Base-by-base conservation (phyloP, 1,140 invertebrate genomes). In the Panulirus ornatus region DNA sequence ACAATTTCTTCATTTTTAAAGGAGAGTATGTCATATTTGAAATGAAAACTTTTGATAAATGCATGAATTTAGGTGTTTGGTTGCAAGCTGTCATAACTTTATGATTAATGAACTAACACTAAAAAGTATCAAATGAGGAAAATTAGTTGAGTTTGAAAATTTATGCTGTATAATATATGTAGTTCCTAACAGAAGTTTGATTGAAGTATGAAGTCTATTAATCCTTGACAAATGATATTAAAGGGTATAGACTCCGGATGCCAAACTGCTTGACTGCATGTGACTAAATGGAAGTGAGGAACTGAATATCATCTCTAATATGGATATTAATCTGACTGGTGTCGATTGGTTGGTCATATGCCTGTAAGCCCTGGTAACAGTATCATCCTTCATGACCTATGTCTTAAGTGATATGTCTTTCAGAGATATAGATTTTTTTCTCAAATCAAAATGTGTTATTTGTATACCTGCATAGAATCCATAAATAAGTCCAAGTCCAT, bases 241-340 rank as follows among this genome's bases (percentile, higher is more conserved):
- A 70, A 84, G 66, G 83, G 83, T 71, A 71, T 66, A 27, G 85
- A 78, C 54, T 78, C 38, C 30, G 30, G 3, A 22, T 40, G 63
- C 58, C 63, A 66, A 73, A 27, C 40, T 78, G 85, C 85, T 88
- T 70, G 75, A 79, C 58, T 88, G 85, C 85, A 88, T 88, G 85
- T 70, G 84, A 88, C 27, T 88, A 79, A 79, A 14, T 58, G 78
- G 51, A 54, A 16, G 30, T 66, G 58, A 66, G 58, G 58, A 8
- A 66, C 58, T 66, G n/a, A 27, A 66, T 66, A 66, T 30, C 22
- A 66, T 66, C 3, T 66, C 30, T 5, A 66, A 30, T 66, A 66
- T 30, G 30, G n/a, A 27, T 47, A 47, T 11, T 11, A 30, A 11
- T 30, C 30, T 66, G 58, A 30, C 58, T 66, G 58, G n/a, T n/a